A percentile compares a stretch with the other conserved stretches of the same genome.
These are phyloP conservation scores for Salvelinus alpinus DNA, from an alignment of 2,113 vertebrate species.

Conservation along the genomic window DNA sequence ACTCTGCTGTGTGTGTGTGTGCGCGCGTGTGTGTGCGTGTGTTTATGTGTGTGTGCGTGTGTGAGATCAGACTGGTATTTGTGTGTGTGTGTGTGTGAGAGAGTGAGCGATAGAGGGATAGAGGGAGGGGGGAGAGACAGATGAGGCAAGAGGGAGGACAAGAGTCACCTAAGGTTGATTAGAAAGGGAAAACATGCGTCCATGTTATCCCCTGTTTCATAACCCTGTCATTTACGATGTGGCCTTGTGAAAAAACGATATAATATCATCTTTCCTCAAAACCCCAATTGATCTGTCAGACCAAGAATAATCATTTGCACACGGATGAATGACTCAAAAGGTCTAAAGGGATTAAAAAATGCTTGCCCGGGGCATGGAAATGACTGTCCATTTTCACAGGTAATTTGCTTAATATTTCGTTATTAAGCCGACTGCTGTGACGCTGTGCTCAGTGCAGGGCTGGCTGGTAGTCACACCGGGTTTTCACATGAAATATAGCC, in stretches of 20 bases:
- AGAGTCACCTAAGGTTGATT: constrained; percentile 31
- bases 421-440: constrained; percentile 54
- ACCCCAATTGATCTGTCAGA: constrained; percentile 9
- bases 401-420: constrained; percentile 70
- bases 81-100: constrained; percentile 5
- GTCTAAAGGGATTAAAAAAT: constrained; percentile 48
- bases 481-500: constrained; percentile 49
- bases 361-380: constrained; percentile 41
- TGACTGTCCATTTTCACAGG: constrained; percentile 65
- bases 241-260: constrained; percentile 47
- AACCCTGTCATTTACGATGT: constrained; percentile 34
- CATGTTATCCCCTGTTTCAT: constrained; percentile 23
- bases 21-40: background rate
- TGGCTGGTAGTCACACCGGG: constrained; percentile 23
- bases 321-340: constrained; percentile 44
- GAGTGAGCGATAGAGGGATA: no score
- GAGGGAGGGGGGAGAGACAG: background rate
- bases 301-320: constrained; percentile 25
- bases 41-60: background rate
- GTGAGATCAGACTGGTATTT: constrained; percentile 1
- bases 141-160: background rate
- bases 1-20: background rate
- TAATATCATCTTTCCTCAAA: constrained; percentile 26
- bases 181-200: constrained; percentile 35
- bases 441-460: constrained; percentile 20